Conservation (phyloP, 2,113 vertebrate genomes). For the Mustelus asterias region DNA sequence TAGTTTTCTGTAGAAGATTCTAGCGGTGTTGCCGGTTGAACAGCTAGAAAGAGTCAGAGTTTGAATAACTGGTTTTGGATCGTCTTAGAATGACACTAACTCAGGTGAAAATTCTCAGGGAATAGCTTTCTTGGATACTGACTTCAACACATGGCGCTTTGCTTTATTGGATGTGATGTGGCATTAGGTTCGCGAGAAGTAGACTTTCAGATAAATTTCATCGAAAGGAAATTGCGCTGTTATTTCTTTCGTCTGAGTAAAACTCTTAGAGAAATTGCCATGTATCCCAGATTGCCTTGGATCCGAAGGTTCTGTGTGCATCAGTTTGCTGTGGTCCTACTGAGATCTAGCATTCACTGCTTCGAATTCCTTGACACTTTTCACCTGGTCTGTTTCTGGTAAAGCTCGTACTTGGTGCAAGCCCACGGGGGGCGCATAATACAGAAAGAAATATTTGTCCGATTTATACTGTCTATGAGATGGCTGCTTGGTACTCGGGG, state of each 20-base stretch:
- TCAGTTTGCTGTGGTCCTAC: not conserved
- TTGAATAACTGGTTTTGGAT: constrained; percentile 51
- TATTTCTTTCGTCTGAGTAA: not conserved
- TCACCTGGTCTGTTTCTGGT: not conserved
- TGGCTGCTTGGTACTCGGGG: not conserved
- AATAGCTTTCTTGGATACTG: constrained; percentile 36
- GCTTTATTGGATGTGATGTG: not conserved
- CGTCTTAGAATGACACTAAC: constrained; percentile 49
- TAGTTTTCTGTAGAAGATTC: not conserved
- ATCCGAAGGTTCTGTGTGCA: not conserved
- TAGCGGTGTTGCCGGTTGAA: not conserved
- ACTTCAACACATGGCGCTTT: not conserved
- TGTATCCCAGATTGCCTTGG: not conserved
- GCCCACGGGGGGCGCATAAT: not conserved
- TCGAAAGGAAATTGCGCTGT: not conserved
- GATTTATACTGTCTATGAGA: not conserved
- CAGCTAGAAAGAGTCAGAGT: not conserved
- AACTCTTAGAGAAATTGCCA: not conserved
- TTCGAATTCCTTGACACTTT: not conserved
- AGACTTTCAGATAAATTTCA: not conserved
- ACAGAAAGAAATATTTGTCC: not conserved
- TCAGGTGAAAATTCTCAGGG: constrained; percentile 35
- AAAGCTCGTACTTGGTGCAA: not conserved
- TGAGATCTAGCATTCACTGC: not conserved
- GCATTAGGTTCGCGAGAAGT: not conserved